Conservation (phyloP, 2,888 invertebrate species). For the Alsophila aescularia region DNA sequence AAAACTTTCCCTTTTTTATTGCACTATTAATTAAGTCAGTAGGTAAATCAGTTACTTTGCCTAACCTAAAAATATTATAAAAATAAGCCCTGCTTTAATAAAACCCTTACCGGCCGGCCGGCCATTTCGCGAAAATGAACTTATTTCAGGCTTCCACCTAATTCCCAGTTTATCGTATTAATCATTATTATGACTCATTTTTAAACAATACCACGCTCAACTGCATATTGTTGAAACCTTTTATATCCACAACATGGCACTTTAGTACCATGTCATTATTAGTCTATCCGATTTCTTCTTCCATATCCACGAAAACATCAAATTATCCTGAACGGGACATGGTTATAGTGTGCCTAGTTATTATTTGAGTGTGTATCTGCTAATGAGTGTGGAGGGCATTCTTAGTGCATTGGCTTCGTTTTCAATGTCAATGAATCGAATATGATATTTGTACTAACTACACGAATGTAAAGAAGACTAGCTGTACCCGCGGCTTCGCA, state of each 20-base stretch:
- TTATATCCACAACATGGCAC: neutral
- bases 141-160: conserved; percentile 8
- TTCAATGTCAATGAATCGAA: conserved; percentile 17
- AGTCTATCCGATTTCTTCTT: neutral
- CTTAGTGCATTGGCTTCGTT: conserved; percentile 20
- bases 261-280: conserved; percentile 2
- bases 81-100: no score
- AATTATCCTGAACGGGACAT: neutral
- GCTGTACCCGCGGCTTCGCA: no score
- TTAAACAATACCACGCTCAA: conserved; percentile 14
- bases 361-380: neutral
- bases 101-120: neutral
- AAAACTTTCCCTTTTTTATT: no score
- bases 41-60: no score
- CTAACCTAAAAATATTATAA: no score
- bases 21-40: no score
- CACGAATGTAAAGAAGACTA: no score
- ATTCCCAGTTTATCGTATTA: conserved; percentile 2
- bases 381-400: neutral
- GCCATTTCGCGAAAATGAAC: conserved; percentile 21
- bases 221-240: conserved; percentile 2
- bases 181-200: conserved; percentile 19
- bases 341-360: neutral
- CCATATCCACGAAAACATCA: neutral
- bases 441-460: neutral